Conservation (phyloP, 2,113 vertebrate species). For the Accipiter virgatus region DNA sequence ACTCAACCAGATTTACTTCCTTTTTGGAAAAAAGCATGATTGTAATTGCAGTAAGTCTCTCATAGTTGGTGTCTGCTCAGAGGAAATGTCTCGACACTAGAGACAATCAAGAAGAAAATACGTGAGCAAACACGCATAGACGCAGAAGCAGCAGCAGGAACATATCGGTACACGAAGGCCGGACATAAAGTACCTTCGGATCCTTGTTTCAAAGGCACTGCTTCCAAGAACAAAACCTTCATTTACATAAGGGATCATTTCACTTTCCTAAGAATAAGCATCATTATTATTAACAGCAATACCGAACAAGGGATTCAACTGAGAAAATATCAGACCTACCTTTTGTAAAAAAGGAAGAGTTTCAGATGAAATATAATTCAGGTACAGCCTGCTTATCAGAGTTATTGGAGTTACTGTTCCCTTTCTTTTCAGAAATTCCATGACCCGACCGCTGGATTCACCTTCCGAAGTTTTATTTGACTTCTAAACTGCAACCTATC, state of each 20-base stretch:
- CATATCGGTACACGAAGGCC: background rate
- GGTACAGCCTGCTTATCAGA: background rate
- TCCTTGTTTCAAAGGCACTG: background rate
- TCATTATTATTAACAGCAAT: background rate
- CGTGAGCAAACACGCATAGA: background rate
- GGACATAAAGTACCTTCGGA: background rate
- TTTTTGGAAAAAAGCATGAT: background rate
- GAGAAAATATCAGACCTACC: background rate
- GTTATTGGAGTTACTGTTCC: accelerated
- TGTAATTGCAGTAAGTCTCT: background rate
- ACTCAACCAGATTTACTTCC: background rate
- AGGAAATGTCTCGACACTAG: background rate
- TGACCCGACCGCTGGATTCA: background rate
- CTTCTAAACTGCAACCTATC: background rate
- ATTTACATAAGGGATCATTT: background rate
- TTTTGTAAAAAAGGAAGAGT: background rate
- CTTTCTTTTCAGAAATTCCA: background rate
- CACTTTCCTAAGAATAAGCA: background rate
- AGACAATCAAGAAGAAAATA: background rate
- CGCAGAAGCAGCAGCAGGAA: background rate
- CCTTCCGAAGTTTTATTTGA: background rate
- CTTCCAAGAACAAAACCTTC: background rate
- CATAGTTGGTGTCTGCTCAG: background rate
- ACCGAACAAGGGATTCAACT: background rate
- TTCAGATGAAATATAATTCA: background rate